phyloP scores from a whole-genome alignment of 2,888 invertebrate species.

The Harmothoe impar region DNA sequence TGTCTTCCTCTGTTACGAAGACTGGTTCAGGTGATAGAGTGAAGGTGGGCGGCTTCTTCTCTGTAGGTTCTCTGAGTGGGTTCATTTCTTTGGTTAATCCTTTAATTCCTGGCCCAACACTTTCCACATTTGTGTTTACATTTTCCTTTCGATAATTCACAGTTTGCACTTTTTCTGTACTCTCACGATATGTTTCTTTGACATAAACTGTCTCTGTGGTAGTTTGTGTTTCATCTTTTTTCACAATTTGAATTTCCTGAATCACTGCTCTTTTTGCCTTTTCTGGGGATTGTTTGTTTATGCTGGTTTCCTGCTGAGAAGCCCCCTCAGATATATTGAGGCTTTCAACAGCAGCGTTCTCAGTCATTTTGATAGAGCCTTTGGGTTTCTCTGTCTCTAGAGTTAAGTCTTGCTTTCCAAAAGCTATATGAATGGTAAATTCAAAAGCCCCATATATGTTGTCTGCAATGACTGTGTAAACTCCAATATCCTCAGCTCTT shows the following conservation, averaged over 20 bases:
- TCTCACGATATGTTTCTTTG: not conserved
- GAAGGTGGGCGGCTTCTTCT: not conserved
- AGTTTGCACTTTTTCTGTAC: not conserved
- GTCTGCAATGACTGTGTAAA: conserved; percentile 30
- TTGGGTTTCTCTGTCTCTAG: too few relatives aligned
- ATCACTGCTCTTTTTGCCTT: not conserved
- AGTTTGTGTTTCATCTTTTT: not conserved
- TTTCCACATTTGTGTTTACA: not conserved
- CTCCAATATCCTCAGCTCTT: not conserved
- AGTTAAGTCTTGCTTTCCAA: not conserved
- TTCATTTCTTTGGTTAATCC: not conserved
- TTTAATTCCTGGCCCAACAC: not conserved
- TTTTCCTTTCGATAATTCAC: not conserved
- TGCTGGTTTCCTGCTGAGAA: too few relatives aligned
- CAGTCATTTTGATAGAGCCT: too few relatives aligned
- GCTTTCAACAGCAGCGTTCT: too few relatives aligned
- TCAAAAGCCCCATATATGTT: conserved; percentile 1
- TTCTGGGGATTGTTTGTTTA: not conserved
- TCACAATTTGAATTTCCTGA: not conserved
- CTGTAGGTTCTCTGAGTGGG: not conserved
- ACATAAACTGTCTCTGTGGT: not conserved
- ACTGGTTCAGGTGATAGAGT: conserved; percentile 59
- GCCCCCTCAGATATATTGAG: too few relatives aligned
- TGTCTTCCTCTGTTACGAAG: not conserved
- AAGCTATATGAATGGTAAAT: not conserved